A percentile compares a stretch with the other conserved stretches of the same genome.
Conservation (phyloP, 2,888 invertebrate species). For the Pandemis heparana region DNA sequence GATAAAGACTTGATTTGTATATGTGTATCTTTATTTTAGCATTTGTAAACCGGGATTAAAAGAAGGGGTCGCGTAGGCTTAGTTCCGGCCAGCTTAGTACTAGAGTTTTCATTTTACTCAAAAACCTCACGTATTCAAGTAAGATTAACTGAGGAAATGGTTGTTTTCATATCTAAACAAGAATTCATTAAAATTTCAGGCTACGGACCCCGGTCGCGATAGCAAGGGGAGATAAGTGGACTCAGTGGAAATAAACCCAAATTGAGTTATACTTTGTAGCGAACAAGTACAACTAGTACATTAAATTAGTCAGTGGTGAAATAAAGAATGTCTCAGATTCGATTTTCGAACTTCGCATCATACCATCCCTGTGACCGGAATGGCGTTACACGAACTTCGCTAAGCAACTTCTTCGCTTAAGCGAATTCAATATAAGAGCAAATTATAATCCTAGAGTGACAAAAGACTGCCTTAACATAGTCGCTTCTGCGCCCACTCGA, state of each 20-base stretch:
- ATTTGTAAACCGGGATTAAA: not conserved
- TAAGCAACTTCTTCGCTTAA: too few relatives aligned
- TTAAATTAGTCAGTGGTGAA: too few relatives aligned
- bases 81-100: not conserved
- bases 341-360: too few relatives aligned
- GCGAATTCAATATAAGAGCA: too few relatives aligned
- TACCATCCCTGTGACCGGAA: too few relatives aligned
- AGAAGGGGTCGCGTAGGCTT: not conserved
- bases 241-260: not conserved
- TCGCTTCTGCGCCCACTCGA: too few relatives aligned
- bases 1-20: too few relatives aligned
- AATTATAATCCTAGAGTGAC: too few relatives aligned
- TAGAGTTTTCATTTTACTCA: not conserved
- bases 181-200: constrained; percentile 12
- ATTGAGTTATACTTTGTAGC: not conserved
- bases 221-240: not conserved
- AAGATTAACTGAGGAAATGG: constrained; percentile 8
- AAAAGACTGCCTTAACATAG: too few relatives aligned
- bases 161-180: constrained; percentile 10
- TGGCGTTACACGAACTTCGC: too few relatives aligned
- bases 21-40: too few relatives aligned
- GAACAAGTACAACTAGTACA: not conserved
- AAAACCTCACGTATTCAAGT: not conserved
- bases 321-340: not conserved
- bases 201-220: not conserved